A percentile compares a stretch with the other conserved stretches of the same genome.
phyloP scores from a whole-genome alignment of 2,888 invertebrate species.

The Octodonta nipae region DNA sequence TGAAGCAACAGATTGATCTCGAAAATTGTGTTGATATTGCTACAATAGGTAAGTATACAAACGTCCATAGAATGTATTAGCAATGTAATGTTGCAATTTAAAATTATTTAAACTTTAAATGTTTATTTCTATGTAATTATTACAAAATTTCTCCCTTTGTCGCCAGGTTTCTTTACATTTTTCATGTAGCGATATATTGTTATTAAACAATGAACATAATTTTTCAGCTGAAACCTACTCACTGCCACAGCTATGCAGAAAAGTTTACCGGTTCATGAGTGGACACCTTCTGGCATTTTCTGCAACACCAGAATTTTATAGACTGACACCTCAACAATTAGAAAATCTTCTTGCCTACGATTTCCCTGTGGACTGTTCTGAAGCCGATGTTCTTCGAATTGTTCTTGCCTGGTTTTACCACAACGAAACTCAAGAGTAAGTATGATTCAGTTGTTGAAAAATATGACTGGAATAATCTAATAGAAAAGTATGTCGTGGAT shows the following conservation, averaged over 20 bases:
- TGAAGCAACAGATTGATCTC: slow-evolving; percentile 51
- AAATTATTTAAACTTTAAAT: no score
- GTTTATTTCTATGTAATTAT: no score
- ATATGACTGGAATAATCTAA: no score
- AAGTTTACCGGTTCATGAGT: slow-evolving; percentile 53
- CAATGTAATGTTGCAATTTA: no score
- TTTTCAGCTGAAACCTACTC: slow-evolving; percentile 49
- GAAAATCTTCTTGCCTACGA: slow-evolving; percentile 49
- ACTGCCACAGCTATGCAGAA: slow-evolving; percentile 42
- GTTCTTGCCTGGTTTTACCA: slow-evolving; percentile 47
- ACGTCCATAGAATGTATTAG: no score
- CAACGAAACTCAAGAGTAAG: slow-evolving; percentile 31
- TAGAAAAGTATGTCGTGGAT: no score
- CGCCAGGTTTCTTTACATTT: no score
- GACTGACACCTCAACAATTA: slow-evolving; percentile 46
- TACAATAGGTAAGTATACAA: slow-evolving; percentile 37
- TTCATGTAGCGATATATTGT: no score
- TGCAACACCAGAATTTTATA: slow-evolving; percentile 44
- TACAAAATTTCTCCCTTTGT: no score
- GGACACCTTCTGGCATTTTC: slow-evolving; percentile 48
- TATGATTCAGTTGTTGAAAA: no score
- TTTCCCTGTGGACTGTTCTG: slow-evolving; percentile 55
- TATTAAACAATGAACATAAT: no score
- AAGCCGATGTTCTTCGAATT: slow-evolving; percentile 45
- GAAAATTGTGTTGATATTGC: slow-evolving; percentile 62